Evolutionary conservation across 2,113 vertebrate species (phyloP).

Genomic region (Cavia porcellus): DNA sequence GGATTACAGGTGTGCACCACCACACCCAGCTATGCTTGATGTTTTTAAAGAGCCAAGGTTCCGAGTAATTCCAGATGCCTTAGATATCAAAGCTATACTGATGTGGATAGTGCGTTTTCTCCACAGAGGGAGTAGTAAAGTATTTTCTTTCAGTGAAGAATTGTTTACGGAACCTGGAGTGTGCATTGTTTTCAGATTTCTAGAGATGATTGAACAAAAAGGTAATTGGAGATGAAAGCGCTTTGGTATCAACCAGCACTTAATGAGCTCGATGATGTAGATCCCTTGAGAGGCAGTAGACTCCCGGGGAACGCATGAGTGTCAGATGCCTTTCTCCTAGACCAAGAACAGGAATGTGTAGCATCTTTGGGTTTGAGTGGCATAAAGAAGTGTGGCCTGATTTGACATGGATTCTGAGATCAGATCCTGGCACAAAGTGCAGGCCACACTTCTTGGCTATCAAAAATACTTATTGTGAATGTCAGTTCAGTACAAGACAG

Average conservation of each 20-base stretch:
- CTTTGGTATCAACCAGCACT: neutral
- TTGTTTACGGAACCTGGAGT: neutral
- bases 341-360: neutral
- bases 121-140: neutral
- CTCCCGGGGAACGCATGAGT: neutral
- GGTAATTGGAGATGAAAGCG: neutral
- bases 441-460: neutral
- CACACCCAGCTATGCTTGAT: neutral
- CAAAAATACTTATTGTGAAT: neutral
- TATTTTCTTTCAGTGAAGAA: neutral
- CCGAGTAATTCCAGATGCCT: slow-evolving; percentile 59
- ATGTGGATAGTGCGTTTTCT: neutral
- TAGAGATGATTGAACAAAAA: neutral
- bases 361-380: neutral
- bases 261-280: neutral
- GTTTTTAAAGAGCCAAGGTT: neutral
- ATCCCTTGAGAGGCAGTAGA: fast-evolving
- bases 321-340: neutral
- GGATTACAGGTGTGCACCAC: neutral
- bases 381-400: neutral
- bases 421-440: neutral
- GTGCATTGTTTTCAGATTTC: neutral
- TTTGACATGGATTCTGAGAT: neutral
- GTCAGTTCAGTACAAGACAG: neutral
- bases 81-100: slow-evolving; percentile 8